phyloP scores from a whole-genome alignment of 2,113 vertebrate genomes.

The Hystrix brachyura region DNA sequence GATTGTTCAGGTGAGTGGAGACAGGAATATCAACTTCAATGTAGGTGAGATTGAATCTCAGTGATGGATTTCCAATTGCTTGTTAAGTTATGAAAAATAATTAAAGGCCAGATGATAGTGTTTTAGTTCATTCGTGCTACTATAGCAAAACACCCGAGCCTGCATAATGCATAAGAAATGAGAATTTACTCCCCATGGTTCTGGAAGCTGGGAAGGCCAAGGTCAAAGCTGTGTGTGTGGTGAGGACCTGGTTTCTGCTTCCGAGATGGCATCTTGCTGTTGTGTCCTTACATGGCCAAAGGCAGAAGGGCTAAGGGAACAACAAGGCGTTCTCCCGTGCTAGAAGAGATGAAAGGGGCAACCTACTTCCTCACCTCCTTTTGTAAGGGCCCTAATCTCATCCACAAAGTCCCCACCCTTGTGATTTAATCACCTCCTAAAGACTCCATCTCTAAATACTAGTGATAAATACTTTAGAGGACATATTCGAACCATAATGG shows the following conservation, averaged over 20 bases:
- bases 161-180: not conserved
- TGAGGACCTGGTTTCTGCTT: not conserved
- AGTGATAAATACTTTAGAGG: not conserved
- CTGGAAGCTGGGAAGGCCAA: not conserved
- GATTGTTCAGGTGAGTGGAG: not conserved
- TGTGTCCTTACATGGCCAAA: not conserved
- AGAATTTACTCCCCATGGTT: not conserved
- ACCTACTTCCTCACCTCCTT: not conserved
- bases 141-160: not conserved
- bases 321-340: not conserved
- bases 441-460: not conserved
- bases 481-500: not conserved
- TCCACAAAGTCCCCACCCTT: not conserved
- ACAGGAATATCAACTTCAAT: fast-evolving
- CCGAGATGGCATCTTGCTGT: not conserved
- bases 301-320: not conserved
- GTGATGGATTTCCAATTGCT: not conserved
- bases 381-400: not conserved
- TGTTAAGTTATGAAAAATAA: not conserved
- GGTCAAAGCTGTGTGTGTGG: not conserved
- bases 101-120: not conserved
- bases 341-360: not conserved
- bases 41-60: not conserved
- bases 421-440: not conserved
- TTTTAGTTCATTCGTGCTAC: not conserved